A percentile compares a stretch with the other conserved stretches of the same genome.
Conservation (phyloP, 2,113 vertebrate species). For the Triplophysa rosa region DNA sequence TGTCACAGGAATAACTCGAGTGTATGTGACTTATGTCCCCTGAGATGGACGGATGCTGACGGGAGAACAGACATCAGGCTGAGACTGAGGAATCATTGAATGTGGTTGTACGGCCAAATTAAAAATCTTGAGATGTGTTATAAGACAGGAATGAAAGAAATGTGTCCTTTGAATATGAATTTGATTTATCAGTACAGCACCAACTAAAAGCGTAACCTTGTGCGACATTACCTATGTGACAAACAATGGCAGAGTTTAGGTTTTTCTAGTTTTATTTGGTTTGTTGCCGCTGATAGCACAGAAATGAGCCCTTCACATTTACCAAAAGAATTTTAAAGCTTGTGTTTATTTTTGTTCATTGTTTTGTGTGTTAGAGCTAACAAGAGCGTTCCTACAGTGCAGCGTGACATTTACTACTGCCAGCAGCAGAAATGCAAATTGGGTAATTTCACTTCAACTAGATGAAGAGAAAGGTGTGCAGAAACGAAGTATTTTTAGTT, state of each 20-base stretch:
- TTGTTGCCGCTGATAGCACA: background rate
- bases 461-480: background rate
- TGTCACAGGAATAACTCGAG: conserved; percentile 42
- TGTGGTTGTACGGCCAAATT: no score
- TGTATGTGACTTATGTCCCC: conserved; percentile 25
- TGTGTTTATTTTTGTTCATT: background rate
- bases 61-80: conserved; percentile 25
- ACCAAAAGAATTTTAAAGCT: background rate
- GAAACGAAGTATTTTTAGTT: conserved; percentile 10
- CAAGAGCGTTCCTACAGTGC: background rate
- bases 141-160: no score
- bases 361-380: background rate
- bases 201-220: no score
- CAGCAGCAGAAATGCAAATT: conserved; percentile 13
- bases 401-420: conserved; percentile 14
- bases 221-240: no score
- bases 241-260: no score
- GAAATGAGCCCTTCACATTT: background rate
- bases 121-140: no score
- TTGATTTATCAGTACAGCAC: no score
- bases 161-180: no score
- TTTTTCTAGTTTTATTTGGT: no score
- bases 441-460: background rate
- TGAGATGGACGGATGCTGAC: conserved; percentile 32
- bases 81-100: background rate